Base-by-base conservation (phyloP, 1,140 invertebrate species). In the Ladona fulva region DNA sequence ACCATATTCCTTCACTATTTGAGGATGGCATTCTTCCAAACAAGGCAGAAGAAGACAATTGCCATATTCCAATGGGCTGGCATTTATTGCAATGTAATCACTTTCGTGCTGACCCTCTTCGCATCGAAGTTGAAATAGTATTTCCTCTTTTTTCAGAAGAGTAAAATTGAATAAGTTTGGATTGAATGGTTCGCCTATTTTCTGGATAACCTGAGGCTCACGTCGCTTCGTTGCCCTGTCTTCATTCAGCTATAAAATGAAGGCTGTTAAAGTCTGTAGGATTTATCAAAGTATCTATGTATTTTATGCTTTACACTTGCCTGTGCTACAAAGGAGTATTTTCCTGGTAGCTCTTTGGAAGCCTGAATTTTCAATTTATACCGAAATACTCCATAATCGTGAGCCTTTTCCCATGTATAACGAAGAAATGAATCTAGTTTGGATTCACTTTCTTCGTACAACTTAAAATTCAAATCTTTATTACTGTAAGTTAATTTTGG, bases 21-120 rank as follows among this genome's bases (percentile, higher is more conserved):
- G 93, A 25, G 92, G 90, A 76, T 87, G 82, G 80, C 86, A 86
- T 78, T 83, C 82, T 24, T 87, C 82, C 19, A 91, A 81, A 79
- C 88, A 85, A 11, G 91, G 90, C 44, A 92, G 84, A 11, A 93
- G 81, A 59, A 94, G 85, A 79, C 87, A 88, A 83, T 94, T 91
- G 52, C 90, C 88, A 79, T 84, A 86, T 79, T 90, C 89, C 80
- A 93, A 85, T 1, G 93, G 93, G 82, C 92, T 93, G 3, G 90
- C 87, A 86, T 94, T 94, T 42, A 92, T 87, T 37, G 91, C 77
- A 84, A 88, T 80, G n/a, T 66, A 66, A 66, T 22, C n/a, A 22
- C 16, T 1, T 74, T 82, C 79, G 80, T 89, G 83, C 78, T 84
- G 82, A 75, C 81, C 80, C 77, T 82, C 79, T 44, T 80, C 79